Conservation (phyloP, 2,888 invertebrate species). For the Deroplatys truncata region DNA sequence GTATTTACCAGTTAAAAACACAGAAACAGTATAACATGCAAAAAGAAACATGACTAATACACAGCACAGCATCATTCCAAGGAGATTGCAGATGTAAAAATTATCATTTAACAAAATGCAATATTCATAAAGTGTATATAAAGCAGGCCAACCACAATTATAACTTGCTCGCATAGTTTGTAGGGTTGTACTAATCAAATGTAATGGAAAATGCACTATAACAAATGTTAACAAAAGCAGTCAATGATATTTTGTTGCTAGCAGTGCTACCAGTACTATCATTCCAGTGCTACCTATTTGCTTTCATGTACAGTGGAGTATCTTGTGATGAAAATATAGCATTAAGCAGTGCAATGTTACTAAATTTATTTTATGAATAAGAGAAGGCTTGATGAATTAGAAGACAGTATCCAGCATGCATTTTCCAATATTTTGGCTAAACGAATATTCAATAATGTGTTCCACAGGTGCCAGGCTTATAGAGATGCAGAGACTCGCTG, state of each 20-base stretch:
- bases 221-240: neutral
- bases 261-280: neutral
- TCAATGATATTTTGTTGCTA: neutral
- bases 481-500: too few species aligned
- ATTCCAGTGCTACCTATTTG: neutral
- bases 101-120: neutral
- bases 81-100: neutral
- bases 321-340: neutral
- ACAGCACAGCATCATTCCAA: neutral
- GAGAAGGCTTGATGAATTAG: too few species aligned
- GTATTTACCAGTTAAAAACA: neutral
- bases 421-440: too few species aligned
- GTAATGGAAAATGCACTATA: neutral
- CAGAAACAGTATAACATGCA: neutral
- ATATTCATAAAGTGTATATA: neutral
- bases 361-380: too few species aligned
- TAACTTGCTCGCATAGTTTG: neutral
- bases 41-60: neutral
- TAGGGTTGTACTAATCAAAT: neutral
- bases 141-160: neutral
- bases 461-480: too few species aligned
- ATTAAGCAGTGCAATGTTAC: neutral
- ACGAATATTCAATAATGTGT: too few species aligned
- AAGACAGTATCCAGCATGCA: too few species aligned
- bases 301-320: neutral